Conservation (phyloP, 2,113 vertebrate genomes). For the Cyphomyrus plagiostoma region DNA sequence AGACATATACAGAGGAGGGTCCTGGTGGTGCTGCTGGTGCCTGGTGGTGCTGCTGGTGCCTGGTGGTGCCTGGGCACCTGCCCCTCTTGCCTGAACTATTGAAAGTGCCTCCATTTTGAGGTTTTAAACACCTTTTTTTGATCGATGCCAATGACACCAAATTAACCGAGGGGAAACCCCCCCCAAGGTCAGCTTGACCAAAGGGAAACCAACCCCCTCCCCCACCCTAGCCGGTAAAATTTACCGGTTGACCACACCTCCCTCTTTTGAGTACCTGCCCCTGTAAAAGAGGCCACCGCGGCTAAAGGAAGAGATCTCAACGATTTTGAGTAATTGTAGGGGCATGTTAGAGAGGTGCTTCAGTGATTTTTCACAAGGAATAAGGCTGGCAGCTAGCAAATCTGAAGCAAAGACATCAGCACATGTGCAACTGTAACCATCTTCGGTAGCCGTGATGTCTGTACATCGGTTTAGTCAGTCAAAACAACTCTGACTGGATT, state of each 20-base stretch:
- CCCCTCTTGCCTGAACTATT: background rate
- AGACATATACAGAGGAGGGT: background rate
- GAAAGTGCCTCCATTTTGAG: background rate
- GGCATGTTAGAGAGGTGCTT: background rate
- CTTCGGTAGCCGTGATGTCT: background rate
- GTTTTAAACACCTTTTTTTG: background rate
- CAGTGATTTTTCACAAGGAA: background rate
- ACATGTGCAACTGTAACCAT: background rate
- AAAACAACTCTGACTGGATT: background rate
- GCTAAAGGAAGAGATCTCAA: background rate
- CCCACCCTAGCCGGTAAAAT: background rate
- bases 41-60: too few species aligned
- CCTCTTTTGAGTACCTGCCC: background rate
- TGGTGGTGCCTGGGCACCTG: too few species aligned
- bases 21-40: too few species aligned
- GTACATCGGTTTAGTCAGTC: background rate
- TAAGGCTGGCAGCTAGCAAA: background rate
- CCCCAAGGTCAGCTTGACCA: background rate
- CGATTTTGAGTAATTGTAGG: background rate
- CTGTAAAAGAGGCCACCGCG: background rate
- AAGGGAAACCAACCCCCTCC: background rate
- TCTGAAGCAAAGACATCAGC: background rate
- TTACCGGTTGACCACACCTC: background rate
- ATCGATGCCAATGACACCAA: background rate
- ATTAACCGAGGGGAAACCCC: too few species aligned